These are phyloP conservation scores for Torymus aiolomorphi DNA, from an alignment of 2,888 invertebrate genomes.

Conservation along the genomic window DNA sequence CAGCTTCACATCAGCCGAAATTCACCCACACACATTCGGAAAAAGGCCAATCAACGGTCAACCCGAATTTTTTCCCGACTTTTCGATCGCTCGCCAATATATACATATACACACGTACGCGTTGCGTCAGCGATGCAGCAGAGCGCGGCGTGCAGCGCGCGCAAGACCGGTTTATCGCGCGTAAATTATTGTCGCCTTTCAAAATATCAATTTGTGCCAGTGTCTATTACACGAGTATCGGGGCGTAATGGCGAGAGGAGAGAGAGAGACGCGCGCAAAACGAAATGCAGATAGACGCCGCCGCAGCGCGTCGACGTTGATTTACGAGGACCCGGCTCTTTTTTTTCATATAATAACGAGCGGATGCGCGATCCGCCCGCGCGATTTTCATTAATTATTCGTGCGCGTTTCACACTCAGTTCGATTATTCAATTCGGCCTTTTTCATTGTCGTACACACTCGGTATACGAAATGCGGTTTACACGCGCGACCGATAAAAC, in stretches of 20 bases:
- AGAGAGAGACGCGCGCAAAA: conserved; percentile 26
- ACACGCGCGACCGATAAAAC: neutral
- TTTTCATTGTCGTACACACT: neutral
- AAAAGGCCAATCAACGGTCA: too few relatives aligned
- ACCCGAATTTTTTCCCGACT: too few relatives aligned
- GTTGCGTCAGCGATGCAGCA: conserved; percentile 25
- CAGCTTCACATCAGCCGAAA: too few relatives aligned
- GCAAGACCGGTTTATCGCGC: conserved; percentile 53
- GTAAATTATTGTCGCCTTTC: conserved; percentile 57
- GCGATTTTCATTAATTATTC: conserved; percentile 8
- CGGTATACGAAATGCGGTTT: neutral
- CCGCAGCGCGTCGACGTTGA: conserved; percentile 36
- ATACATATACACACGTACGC: neutral
- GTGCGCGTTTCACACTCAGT: neutral
- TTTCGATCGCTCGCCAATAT: neutral
- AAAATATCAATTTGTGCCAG: conserved; percentile 59
- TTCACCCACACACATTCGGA: too few relatives aligned
- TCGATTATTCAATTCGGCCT: conserved; percentile 12
- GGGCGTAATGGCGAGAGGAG: conserved; percentile 33
- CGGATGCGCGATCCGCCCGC: neutral
- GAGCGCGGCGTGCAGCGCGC: neutral
- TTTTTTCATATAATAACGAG: neutral
- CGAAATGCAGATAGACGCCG: conserved; percentile 40
- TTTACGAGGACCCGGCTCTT: conserved; percentile 26
- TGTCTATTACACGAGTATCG: conserved; percentile 52